These are phyloP conservation scores for Acipenser ruthenus DNA, from an alignment of 2,797 vertebrate species.

Conservation along the genomic window DNA sequence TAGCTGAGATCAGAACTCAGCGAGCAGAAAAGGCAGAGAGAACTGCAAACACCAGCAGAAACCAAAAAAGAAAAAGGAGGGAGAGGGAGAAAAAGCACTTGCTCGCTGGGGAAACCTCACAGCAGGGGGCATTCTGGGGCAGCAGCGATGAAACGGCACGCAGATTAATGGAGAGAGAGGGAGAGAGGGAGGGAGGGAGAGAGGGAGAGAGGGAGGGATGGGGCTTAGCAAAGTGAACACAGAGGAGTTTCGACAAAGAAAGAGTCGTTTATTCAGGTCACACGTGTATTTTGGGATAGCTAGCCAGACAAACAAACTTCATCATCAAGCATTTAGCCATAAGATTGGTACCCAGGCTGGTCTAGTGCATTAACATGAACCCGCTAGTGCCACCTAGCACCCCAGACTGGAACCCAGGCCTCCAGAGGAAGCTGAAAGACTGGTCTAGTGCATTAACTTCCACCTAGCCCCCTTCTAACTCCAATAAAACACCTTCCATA, in stretches of 20 bases:
- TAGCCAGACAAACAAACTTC: too few relatives aligned
- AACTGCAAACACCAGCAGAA: constrained; percentile 12
- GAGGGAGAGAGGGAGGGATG: constrained; percentile 4
- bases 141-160: background rate
- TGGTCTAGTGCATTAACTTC: background rate
- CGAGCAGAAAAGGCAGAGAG: background rate
- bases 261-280: too few relatives aligned
- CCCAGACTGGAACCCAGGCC: too few relatives aligned
- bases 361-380: too few relatives aligned
- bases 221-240: background rate
- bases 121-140: background rate
- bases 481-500: too few relatives aligned
- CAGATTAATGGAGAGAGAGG: constrained; percentile 5
- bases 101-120: background rate
- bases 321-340: too few relatives aligned
- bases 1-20: background rate
- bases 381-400: too few relatives aligned
- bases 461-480: background rate
- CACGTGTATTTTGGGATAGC: too few relatives aligned
- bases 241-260: too few relatives aligned
- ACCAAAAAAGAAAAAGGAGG: background rate
- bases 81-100: background rate
- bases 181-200: background rate
- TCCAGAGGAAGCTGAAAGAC: background rate
- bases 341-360: too few relatives aligned